These are phyloP conservation scores for Meloe dianella DNA, from an alignment of 2,888 invertebrate species.

Conservation along the genomic window DNA sequence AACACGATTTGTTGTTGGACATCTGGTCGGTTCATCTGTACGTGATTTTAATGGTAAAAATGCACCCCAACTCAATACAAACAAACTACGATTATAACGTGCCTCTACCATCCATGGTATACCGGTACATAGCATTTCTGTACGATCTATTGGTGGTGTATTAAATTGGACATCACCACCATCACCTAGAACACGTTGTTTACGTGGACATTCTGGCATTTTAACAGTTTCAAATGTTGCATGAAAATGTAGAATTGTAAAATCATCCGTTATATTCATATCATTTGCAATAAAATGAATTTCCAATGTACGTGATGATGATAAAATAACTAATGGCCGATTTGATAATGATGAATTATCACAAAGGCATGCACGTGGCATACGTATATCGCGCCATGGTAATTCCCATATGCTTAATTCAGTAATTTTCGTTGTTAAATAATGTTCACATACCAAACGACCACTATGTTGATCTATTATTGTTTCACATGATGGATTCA, in stretches of 20 bases:
- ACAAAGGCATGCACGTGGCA: constrained; percentile 80
- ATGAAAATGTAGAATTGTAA: constrained; percentile 79
- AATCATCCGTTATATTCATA: constrained; percentile 81
- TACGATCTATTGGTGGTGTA: constrained; percentile 66
- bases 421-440: constrained; percentile 57
- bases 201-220: constrained; percentile 69
- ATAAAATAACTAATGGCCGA: constrained; percentile 68
- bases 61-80: constrained; percentile 83
- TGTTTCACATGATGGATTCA: constrained; percentile 69
- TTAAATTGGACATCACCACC: constrained; percentile 72
- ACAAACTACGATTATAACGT: constrained; percentile 79
- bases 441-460: constrained; percentile 65
- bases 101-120: constrained; percentile 82
- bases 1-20: constrained; percentile 79
- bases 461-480: constrained; percentile 76
- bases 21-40: constrained; percentile 68
- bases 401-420: constrained; percentile 71
- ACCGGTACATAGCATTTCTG: constrained; percentile 73
- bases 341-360: constrained; percentile 71
- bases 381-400: constrained; percentile 73
- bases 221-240: constrained; percentile 73
- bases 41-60: constrained; percentile 71
- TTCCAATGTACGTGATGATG: constrained; percentile 74
- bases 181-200: constrained; percentile 67
- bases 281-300: constrained; percentile 76